Evolutionary conservation across 2,888 invertebrate species (phyloP), one percentile per base, ranked within the genome.

Genomic region (Caenorhabditis becei): DNA sequence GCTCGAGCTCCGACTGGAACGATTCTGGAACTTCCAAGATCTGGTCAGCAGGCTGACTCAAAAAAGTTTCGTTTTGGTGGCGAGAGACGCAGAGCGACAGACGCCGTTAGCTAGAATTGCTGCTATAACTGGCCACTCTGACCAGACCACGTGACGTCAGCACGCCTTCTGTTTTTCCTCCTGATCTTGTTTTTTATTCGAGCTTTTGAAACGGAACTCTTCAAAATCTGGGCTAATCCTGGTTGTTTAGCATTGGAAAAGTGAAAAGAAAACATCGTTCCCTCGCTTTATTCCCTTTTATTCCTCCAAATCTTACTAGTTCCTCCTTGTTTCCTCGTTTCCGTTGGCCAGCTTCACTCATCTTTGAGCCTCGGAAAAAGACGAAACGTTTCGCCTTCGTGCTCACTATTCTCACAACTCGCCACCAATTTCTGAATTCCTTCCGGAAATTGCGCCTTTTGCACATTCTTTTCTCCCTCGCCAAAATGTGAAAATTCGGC

Each of bases 101-200:
- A n/a, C n/a, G n/a, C n/a, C n/a, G n/a, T n/a, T n/a, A n/a, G 44
- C 54, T 56, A 58, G 49, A 67, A 47, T 41, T 16, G n/a, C 53
- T 41, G 53, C 44, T 66, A 24, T 10, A 11, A 20, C 35, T 14
- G 14, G 41, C 41, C 41, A 14, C 14, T 41, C 41, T 41, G 41
- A 32, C 51, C 51, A 70, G 16, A 20, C 37, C 51, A 70, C 61
- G 70, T 70, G 70, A 70, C 70, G 70, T 70, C 70, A 61, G 58
- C 47, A 61, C 28, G 51, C 16, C 20, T 59, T 56, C 56, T 69
- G 49, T 56, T 41, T 61, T 70, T 51, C 51, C 16, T 11, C 23
- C 16, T 1, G 16, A 47, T 51, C 23, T 49, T 47, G 28, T 44
- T 28, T 80, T 62, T 58, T 61, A 77, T 66, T 35, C 53, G 49